phyloP scores from a whole-genome alignment of 2,888 invertebrate genomes.

The Sesia bembeciformis region DNA sequence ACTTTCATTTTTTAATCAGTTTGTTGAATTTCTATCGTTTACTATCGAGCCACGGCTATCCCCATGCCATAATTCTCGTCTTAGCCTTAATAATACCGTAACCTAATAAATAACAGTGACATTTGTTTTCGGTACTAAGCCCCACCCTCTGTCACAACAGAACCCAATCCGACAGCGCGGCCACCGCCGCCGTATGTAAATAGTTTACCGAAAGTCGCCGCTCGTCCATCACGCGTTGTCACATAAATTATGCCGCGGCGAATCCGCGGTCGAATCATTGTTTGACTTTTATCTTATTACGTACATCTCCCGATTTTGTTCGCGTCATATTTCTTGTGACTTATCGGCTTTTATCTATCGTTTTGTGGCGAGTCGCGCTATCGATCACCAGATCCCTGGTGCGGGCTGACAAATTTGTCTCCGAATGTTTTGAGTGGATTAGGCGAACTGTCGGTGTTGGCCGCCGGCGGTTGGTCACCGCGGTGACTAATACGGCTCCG shows the following conservation, averaged over 20 bases:
- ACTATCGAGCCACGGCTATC: neutral
- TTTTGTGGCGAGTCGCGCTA: slow-evolving; percentile 69
- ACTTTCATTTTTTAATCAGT: no score
- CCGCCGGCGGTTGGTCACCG: slow-evolving; percentile 33
- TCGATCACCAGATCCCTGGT: slow-evolving; percentile 64
- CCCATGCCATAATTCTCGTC: slow-evolving; percentile 47
- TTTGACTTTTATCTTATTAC: slow-evolving; percentile 75
- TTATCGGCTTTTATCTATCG: slow-evolving; percentile 74
- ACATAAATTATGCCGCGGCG: slow-evolving; percentile 75
- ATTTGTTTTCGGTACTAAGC: slow-evolving; percentile 73
- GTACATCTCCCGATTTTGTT: slow-evolving; percentile 74
- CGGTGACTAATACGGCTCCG: slow-evolving; percentile 55
- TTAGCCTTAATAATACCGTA: slow-evolving; percentile 64
- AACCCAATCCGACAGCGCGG: slow-evolving; percentile 70
- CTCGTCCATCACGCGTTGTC: slow-evolving; percentile 74
- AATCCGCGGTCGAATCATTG: slow-evolving; percentile 75
- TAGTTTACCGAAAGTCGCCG: slow-evolving; percentile 74
- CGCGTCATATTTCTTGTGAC: slow-evolving; percentile 74
- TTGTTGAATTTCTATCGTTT: no score
- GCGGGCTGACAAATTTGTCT: slow-evolving; percentile 67
- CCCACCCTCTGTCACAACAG: slow-evolving; percentile 71
- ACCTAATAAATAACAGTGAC: slow-evolving; percentile 73
- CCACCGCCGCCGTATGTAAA: slow-evolving; percentile 62
- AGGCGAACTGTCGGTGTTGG: slow-evolving; percentile 49
- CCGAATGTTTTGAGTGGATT: slow-evolving; percentile 72